Evolutionary conservation across 2,113 vertebrate species (phyloP), one percentile per base, ranked within the genome.

Genomic region (Aphelocoma coerulescens): DNA sequence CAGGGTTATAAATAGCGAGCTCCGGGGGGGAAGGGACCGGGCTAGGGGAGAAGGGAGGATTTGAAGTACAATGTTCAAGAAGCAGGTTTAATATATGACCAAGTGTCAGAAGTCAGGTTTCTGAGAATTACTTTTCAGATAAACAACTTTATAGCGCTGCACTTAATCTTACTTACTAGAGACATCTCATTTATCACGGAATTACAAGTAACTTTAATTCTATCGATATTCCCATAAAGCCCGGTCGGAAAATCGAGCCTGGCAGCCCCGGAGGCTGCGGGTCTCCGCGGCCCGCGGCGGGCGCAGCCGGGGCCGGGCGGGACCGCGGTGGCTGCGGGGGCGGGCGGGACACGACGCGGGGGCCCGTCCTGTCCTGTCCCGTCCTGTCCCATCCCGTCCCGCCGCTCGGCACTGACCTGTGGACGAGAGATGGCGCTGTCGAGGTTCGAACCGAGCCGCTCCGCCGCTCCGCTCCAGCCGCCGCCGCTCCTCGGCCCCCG

Each of bases 351-450:
- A 17, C 55, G 51, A 30, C 26, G 20, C 28, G 57, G 44, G 19
- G 23, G n/a, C n/a, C 44, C 35, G 69, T 54, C 67, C 67, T 2
- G 46, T 51, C n/a, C 67, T 4, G n/a, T 69, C 37, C 43, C 15
- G 66, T 28, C 46, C 68, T 6, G 65, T 30, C 54, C 44, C 20
- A 11, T 46, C 46, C 46, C 30, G 32, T n/a, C 75, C 78, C 54
- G 37, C n/a, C 20, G 95, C 92, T 95, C 86, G 91, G 72, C 87
- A 97, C 97, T 96, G 96, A 95, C 93, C 97, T 94, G 96, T 4
- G 89, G 96, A 98, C 99, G 99, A 99, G 98, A 99, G 99, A 98
- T 99, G 99, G 99, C 99, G 98, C 98, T 99, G 98, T 99, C 98
- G 99, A 98, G 98, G 98, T 98, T 98, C 83, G 93, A 96, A 97